A percentile compares a stretch with the other conserved stretches of the same genome.
Evolutionary conservation across 2,888 invertebrate genomes (phyloP).

Genomic region (Drosophila ustulata): DNA sequence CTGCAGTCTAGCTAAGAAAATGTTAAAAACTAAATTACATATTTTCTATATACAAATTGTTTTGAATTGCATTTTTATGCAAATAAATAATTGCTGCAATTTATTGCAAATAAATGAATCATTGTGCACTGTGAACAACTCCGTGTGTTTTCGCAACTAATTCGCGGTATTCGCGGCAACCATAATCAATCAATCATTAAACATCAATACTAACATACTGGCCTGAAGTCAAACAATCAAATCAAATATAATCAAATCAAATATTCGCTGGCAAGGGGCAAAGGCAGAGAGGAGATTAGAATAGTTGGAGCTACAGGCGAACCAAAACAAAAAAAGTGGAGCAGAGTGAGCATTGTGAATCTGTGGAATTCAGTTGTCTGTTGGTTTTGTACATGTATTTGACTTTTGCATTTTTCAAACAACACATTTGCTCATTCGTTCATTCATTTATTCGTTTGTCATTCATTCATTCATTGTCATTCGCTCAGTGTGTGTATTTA

Average conservation of each 20-base stretch:
- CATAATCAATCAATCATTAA: slow-evolving; percentile 75
- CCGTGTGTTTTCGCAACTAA: slow-evolving; percentile 4
- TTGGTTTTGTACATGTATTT: slow-evolving; percentile 44
- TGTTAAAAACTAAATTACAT: neutral
- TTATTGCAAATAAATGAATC: neutral
- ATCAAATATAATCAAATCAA: slow-evolving; percentile 61
- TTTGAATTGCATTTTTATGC: neutral
- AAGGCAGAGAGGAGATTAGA: neutral
- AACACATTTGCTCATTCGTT: slow-evolving; percentile 28
- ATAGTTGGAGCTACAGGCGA: neutral
- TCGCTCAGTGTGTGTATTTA: slow-evolving; percentile 61
- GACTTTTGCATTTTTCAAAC: slow-evolving; percentile 71
- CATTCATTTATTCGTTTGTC: slow-evolving; percentile 26
- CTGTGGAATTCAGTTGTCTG: slow-evolving; percentile 6
- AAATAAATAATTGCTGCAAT: neutral
- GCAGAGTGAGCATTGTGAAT: neutral
- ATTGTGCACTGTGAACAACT: neutral
- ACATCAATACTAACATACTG: slow-evolving; percentile 53
- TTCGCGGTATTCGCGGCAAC: slow-evolving; percentile 15
- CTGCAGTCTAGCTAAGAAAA: neutral
- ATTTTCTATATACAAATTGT: neutral
- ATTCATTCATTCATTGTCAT: slow-evolving; percentile 65
- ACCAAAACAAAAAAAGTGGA: neutral
- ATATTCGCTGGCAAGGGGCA: slow-evolving; percentile 21
- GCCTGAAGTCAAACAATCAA: slow-evolving; percentile 50